These are phyloP conservation scores for Battus philenor DNA, from an alignment of 1,140 invertebrate genomes.

Conservation along the genomic window DNA sequence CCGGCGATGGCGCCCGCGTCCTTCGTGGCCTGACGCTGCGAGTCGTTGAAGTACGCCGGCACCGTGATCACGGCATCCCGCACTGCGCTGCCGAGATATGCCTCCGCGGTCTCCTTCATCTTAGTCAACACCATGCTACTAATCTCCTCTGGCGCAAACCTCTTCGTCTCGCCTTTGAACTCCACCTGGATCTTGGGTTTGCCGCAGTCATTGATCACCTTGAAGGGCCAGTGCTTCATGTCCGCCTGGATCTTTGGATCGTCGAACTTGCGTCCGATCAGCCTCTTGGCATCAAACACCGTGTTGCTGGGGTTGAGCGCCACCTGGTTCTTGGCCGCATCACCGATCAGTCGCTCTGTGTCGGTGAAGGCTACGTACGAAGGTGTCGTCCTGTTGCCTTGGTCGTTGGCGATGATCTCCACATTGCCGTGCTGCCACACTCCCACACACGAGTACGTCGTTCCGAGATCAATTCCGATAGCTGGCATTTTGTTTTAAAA, in stretches of 20 bases:
- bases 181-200: constrained; percentile 84
- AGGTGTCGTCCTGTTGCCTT: constrained; percentile 12
- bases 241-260: constrained; percentile 84
- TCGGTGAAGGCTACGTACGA: constrained; percentile 8
- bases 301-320: constrained; percentile 55
- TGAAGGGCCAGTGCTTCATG: constrained; percentile 87
- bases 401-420: constrained; percentile 13
- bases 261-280: constrained; percentile 81
- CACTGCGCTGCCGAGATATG: constrained; percentile 82
- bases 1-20: constrained; percentile 3
- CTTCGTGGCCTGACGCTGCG: constrained; percentile 83
- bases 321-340: not conserved
- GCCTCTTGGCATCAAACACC: constrained; percentile 74
- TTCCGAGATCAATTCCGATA: constrained; percentile 9
- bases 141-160: constrained; percentile 86
- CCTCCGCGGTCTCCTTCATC: constrained; percentile 89
- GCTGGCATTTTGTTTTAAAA: constrained; percentile 8
- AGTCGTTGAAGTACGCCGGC: constrained; percentile 94
- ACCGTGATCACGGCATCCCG: constrained; percentile 87
- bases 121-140: constrained; percentile 87
- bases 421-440: constrained; percentile 6
- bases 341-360: not conserved
- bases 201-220: constrained; percentile 79
- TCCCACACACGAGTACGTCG: constrained; percentile 6
- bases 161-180: constrained; percentile 85